phyloP scores from a whole-genome alignment of 2,888 invertebrate genomes.

The Macrosiphum euphorbiae region DNA sequence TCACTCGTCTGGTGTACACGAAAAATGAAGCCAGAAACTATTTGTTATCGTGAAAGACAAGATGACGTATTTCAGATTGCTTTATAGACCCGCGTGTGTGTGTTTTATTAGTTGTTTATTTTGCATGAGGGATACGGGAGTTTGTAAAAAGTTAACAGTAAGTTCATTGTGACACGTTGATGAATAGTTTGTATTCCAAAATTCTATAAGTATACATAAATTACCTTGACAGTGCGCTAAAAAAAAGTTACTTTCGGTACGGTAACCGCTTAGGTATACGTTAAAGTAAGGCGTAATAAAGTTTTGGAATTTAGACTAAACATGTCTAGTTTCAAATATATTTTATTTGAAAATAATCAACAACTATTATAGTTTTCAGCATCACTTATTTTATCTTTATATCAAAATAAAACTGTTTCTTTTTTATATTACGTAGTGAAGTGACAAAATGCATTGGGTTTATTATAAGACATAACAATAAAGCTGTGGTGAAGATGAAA shows the following conservation, averaged over 20 bases:
- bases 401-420: neutral
- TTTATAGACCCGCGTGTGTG: neutral
- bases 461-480: neutral
- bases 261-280: neutral
- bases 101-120: no score
- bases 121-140: no score
- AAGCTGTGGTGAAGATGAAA: neutral
- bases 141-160: neutral
- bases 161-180: slow-evolving; percentile 3
- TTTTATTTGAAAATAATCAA: neutral
- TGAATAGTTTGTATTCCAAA: neutral
- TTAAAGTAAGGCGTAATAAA: neutral
- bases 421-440: neutral
- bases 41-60: slow-evolving; percentile 30
- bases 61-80: slow-evolving; percentile 1
- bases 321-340: neutral
- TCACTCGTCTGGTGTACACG: neutral
- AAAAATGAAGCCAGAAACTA: neutral
- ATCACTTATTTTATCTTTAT: neutral
- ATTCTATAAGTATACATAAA: neutral
- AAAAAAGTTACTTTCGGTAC: neutral
- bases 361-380: neutral
- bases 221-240: neutral
- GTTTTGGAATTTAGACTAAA: neutral
- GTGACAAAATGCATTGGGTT: neutral